Percentiles rank a stretch among this genome's conserved stretches.
Evolutionary conservation across 2,113 vertebrate species (phyloP).

Genomic region (Pithys albifrons): DNA sequence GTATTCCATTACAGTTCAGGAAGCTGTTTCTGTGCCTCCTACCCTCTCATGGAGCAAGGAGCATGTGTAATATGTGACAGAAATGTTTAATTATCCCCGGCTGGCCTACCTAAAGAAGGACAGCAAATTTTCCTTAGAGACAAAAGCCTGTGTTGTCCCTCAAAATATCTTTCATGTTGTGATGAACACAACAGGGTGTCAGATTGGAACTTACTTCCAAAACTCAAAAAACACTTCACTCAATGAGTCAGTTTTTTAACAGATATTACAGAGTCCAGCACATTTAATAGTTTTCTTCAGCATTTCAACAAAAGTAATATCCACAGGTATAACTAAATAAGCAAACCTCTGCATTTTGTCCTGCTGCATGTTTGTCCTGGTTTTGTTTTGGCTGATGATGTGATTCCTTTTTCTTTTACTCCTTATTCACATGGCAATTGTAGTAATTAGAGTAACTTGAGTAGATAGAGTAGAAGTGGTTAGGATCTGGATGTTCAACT

Average conservation of each 20-base stretch:
- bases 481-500: background rate
- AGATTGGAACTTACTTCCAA: background rate
- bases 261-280: background rate
- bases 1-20: background rate
- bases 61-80: background rate
- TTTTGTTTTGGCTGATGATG: background rate
- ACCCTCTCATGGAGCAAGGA: background rate
- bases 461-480: background rate
- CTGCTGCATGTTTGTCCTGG: rapidly evolving
- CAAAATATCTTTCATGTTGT: background rate
- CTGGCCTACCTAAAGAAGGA: background rate
- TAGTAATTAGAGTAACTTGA: background rate
- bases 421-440: background rate
- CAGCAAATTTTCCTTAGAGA: background rate
- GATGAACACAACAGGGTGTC: background rate
- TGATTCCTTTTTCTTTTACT: background rate
- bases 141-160: background rate
- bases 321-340: background rate
- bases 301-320: background rate
- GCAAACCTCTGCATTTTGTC: background rate
- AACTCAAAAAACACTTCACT: background rate
- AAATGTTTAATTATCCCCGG: background rate
- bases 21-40: rapidly evolving
- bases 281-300: background rate
- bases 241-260: background rate